Percentiles rank a stretch among this genome's conserved stretches.
These are phyloP conservation scores for Ariopsis seemanni DNA, from an alignment of 2,113 vertebrate genomes.

Conservation along the genomic window DNA sequence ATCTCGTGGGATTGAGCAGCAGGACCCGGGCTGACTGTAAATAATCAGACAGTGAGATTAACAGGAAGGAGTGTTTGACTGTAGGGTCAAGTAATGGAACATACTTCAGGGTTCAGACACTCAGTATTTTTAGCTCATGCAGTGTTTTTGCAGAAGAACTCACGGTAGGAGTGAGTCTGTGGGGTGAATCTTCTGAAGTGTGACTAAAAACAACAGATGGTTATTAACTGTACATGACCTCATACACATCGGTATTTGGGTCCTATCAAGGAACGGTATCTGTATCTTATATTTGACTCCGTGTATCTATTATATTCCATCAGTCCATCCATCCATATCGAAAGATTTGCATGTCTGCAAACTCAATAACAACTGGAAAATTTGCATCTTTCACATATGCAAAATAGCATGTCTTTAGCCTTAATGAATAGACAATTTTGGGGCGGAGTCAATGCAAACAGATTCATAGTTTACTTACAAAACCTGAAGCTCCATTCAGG, in stretches of 20 bases:
- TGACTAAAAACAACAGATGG: neutral
- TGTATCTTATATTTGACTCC: neutral
- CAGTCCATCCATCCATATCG: neutral
- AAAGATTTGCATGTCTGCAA: neutral
- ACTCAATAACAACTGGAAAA: neutral
- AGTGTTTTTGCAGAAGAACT: neutral
- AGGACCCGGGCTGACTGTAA: neutral
- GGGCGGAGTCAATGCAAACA: neutral
- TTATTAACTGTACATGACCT: neutral
- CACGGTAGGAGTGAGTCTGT: neutral
- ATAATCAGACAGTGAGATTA: conserved; percentile 10
- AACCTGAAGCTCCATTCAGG: neutral
- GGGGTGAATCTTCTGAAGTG: neutral
- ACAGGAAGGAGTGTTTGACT: neutral
- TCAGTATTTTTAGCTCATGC: neutral
- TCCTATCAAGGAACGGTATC: neutral
- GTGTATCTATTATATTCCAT: neutral
- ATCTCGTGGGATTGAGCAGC: neutral
- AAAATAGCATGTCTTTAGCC: neutral
- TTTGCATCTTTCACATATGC: neutral
- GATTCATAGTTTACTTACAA: neutral
- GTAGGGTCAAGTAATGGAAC: neutral
- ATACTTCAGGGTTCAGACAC: neutral
- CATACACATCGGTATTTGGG: neutral
- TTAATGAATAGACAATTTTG: neutral